A percentile compares a stretch with the other conserved stretches of the same genome.
phyloP scores from a whole-genome alignment of 2,888 invertebrate genomes.

The Mellilla xanthometata region DNA sequence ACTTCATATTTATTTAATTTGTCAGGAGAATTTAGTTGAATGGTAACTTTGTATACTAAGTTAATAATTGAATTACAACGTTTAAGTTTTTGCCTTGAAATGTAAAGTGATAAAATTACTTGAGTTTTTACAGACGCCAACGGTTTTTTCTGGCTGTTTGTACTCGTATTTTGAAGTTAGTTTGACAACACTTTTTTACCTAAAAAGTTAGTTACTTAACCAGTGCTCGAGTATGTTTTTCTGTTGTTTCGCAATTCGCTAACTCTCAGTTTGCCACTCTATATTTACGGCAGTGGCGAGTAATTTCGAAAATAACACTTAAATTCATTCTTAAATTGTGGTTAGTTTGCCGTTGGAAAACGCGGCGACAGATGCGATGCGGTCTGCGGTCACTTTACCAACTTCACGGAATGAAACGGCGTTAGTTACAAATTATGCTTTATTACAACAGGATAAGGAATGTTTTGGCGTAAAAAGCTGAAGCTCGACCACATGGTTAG shows the following conservation, averaged over 20 bases:
- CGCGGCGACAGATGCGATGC: conserved; percentile 59
- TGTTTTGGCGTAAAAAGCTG: background rate
- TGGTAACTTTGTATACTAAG: too few relatives aligned
- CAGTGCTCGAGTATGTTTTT: too few relatives aligned
- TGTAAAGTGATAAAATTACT: too few relatives aligned
- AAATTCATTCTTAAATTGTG: conserved; percentile 57
- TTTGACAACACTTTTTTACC: too few relatives aligned
- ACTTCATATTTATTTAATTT: background rate
- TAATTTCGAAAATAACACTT: conserved; percentile 30
- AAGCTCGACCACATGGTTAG: conserved; percentile 26
- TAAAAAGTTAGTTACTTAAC: too few relatives aligned
- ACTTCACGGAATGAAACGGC: conserved; percentile 25
- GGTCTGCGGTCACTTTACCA: conserved; percentile 48
- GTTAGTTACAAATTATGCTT: conserved; percentile 25
- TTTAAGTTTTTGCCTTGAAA: too few relatives aligned
- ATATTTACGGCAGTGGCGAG: conserved; percentile 27
- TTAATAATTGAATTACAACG: too few relatives aligned
- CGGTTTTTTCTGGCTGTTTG: too few relatives aligned
- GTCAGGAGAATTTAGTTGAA: too few relatives aligned
- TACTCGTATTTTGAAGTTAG: too few relatives aligned
- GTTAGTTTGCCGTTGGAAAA: conserved; percentile 53
- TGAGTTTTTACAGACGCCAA: too few relatives aligned
- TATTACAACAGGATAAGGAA: conserved; percentile 29
- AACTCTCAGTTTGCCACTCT: background rate
- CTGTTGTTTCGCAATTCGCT: too few relatives aligned